Evolutionary conservation across 2,113 vertebrate genomes (phyloP).

Genomic region (Stegostoma tigrinum): DNA sequence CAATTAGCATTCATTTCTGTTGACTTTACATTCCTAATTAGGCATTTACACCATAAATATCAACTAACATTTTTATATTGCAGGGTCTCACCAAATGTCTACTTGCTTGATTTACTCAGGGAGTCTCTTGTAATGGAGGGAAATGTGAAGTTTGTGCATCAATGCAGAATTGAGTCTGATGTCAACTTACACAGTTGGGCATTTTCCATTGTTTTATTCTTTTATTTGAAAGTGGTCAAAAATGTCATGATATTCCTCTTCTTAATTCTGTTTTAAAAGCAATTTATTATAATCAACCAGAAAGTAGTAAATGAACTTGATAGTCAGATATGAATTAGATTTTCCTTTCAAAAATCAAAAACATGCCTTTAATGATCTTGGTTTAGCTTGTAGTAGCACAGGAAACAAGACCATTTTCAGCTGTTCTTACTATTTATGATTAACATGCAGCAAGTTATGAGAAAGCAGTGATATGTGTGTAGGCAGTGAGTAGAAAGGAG

Average conservation of each 20-base stretch:
- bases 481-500: background rate
- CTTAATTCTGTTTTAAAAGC: slow-evolving; percentile 65
- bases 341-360: slow-evolving; percentile 94
- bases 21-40: background rate
- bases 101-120: background rate
- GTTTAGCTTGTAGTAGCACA: slow-evolving; percentile 79
- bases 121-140: background rate
- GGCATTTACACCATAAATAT: background rate
- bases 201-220: background rate
- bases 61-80: background rate
- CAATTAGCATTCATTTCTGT: background rate
- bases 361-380: slow-evolving; percentile 83
- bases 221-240: slow-evolving; percentile 42
- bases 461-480: background rate
- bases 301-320: slow-evolving; percentile 94
- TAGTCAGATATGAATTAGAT: slow-evolving; percentile 84
- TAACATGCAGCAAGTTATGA: background rate
- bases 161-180: background rate
- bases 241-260: slow-evolving; percentile 80
- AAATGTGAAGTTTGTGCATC: background rate
- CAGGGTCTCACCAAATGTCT: background rate
- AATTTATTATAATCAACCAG: slow-evolving; percentile 79
- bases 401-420: slow-evolving; percentile 40
- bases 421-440: background rate
- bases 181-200: background rate